These are phyloP conservation scores for Latrodectus hesperus DNA, from an alignment of 2,888 invertebrate genomes.

Conservation along the genomic window DNA sequence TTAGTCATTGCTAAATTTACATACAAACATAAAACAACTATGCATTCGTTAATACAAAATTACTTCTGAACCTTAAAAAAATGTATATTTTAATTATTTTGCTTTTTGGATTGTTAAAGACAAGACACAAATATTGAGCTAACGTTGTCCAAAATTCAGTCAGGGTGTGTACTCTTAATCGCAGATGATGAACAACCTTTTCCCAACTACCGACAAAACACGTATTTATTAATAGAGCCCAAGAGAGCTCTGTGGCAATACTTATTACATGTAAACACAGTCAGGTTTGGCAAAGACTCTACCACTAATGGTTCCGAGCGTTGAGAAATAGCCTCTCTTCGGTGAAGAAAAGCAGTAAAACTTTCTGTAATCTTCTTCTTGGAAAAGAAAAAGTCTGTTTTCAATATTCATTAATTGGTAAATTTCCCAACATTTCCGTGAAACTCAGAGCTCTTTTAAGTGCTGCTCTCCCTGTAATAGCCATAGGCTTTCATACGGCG, in stretches of 20 bases:
- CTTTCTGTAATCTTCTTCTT: slow-evolving; percentile 59
- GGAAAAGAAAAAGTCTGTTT: slow-evolving; percentile 34
- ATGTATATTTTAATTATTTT: no score
- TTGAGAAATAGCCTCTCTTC: slow-evolving; percentile 51
- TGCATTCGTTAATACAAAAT: no score
- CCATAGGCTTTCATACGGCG: not conserved
- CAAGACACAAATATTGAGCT: no score
- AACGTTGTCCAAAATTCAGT: slow-evolving; percentile 7
- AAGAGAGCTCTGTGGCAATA: slow-evolving; percentile 37
- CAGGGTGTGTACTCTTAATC: slow-evolving; percentile 25
- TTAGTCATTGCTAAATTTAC: no score
- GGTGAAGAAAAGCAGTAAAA: slow-evolving; percentile 47
- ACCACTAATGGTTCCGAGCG: slow-evolving; percentile 43
- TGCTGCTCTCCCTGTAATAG: not conserved
- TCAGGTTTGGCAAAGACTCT: slow-evolving; percentile 24
- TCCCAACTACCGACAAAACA: slow-evolving; percentile 41
- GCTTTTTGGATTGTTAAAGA: no score
- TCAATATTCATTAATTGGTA: slow-evolving; percentile 42
- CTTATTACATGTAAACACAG: slow-evolving; percentile 59
- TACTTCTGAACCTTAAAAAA: no score
- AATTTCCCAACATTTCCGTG: not conserved
- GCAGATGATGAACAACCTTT: slow-evolving; percentile 27
- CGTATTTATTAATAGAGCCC: slow-evolving; percentile 60
- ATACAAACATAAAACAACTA: no score
- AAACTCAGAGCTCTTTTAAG: not conserved